Evolutionary conservation across 2,113 vertebrate species (phyloP), one percentile per base, ranked within the genome.

Genomic region (Gymnocephalus cernua): DNA sequence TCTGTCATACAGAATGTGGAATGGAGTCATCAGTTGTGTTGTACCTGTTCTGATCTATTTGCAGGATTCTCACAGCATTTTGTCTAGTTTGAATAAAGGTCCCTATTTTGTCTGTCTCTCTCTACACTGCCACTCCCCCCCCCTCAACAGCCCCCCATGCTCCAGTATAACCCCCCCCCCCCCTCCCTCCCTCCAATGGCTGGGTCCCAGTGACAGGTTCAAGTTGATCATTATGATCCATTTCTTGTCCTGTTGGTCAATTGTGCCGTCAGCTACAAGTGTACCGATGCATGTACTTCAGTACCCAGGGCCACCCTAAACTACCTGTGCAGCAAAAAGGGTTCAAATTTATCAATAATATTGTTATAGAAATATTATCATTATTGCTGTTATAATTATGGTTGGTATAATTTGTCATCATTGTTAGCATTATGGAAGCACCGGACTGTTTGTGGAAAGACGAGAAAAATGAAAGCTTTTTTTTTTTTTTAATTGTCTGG

Each of bases 331-430:
- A 95, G 91, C 88, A 68, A 94, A 93, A 94, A 93, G 89, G 87
- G 83, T 91, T 86, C 27, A 89, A 86, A 89, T 86, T 71, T 87
- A 90, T 91, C 88, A 90, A 89, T 91, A 86, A 89, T 90, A 88
- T 88, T 93, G 88, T 94, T 91, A 82, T 92, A 93, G 94, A 91
- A 93, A 92, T 93, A 94, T 94, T 92, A 94, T 94, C 89, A 95
- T 93, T 93, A 94, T 95, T 93, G 93, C 94, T 95, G 94, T 95
- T 95, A 94, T 94, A 93, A 93, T 94, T 94, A 95, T 94, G 92
- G 93, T 94, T 89, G 94, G 95, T 95, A 95, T 95, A 94, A 94
- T 95, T 95, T 95, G 93, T 95, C 94, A 94, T 94, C 92, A 93
- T 92, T 89, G 92, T 95, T 95, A 95, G 95, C 92, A 94, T 93